Evolutionary conservation across 2,113 vertebrate genomes (phyloP).

Genomic region (Mormyrus lacerda): DNA sequence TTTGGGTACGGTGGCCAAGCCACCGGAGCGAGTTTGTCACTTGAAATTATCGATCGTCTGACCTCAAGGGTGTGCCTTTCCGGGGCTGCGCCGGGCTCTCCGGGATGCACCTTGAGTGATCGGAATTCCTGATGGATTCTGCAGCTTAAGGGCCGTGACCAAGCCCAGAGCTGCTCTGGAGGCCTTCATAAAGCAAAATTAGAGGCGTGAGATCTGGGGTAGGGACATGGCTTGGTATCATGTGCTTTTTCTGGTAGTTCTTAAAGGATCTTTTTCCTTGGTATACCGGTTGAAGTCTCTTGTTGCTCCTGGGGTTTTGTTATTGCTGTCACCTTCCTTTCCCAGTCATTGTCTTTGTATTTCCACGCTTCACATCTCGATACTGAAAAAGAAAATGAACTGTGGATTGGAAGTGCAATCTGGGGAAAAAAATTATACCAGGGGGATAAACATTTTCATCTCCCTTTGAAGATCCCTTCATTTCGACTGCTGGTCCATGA

Average conservation of each 20-base stretch:
- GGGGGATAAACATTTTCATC: not conserved
- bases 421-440: not conserved
- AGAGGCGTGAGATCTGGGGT: not conserved
- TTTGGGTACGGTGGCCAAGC: not conserved
- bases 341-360: not conserved
- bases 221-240: not conserved
- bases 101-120: not conserved
- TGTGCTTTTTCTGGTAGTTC: not conserved
- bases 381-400: not conserved
- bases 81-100: not conserved
- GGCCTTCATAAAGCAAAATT: not conserved
- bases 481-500: not conserved
- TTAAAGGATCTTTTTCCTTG: not conserved
- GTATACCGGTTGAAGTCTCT: not conserved
- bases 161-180: not conserved
- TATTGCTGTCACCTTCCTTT: not conserved
- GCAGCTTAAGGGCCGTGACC: not conserved
- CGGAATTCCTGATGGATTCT: not conserved
- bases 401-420: not conserved
- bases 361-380: not conserved
- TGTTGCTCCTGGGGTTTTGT: not conserved
- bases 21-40: not conserved
- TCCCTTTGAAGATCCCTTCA: not conserved
- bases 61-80: not conserved
- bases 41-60: conserved; percentile 10